Conservation (phyloP, 2,797 vertebrate species). For the Mallotus villosus region DNA sequence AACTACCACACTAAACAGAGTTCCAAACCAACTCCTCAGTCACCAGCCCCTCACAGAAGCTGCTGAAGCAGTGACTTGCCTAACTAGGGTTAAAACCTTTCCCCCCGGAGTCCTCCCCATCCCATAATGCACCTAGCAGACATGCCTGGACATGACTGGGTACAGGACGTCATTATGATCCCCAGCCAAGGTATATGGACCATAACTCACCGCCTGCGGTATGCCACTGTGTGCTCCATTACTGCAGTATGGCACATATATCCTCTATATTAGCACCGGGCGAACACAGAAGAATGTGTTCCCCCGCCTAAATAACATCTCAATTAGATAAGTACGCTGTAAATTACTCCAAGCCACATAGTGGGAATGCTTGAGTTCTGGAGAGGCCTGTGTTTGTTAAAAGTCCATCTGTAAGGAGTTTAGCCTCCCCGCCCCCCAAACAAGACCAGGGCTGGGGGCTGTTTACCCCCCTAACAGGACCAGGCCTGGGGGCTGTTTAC, state of each 20-base stretch:
- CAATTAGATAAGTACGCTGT: conserved; percentile 74
- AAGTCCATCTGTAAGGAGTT: conserved; percentile 76
- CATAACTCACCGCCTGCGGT: conserved; percentile 58
- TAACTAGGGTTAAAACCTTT: too few relatives aligned
- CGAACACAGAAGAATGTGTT: conserved; percentile 52
- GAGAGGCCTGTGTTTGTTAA: conserved; percentile 67
- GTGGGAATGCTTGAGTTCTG: conserved; percentile 69
- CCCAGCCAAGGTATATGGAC: conserved; percentile 46
- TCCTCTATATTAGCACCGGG: conserved; percentile 57
- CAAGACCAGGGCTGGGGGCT: conserved; percentile 62
- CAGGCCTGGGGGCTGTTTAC: conserved; percentile 65
- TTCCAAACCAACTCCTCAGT: background rate
- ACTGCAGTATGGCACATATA: conserved; percentile 55
- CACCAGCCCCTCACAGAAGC: conserved; percentile 25
- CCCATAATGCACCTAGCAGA: conserved; percentile 38
- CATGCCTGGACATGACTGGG: conserved; percentile 45
- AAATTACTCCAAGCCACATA: conserved; percentile 73
- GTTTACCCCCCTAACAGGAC: conserved; percentile 64
- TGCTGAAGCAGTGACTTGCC: conserved; percentile 15
- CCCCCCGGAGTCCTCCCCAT: conserved; percentile 2
- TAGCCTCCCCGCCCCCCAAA: conserved; percentile 61
- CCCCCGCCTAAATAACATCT: conserved; percentile 68
- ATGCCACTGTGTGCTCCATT: conserved; percentile 43
- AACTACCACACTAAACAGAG: too few relatives aligned
- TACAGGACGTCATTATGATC: conserved; percentile 57